These are phyloP conservation scores for Tetramorium bicarinatum DNA, from an alignment of 2,888 invertebrate species.

Conservation along the genomic window DNA sequence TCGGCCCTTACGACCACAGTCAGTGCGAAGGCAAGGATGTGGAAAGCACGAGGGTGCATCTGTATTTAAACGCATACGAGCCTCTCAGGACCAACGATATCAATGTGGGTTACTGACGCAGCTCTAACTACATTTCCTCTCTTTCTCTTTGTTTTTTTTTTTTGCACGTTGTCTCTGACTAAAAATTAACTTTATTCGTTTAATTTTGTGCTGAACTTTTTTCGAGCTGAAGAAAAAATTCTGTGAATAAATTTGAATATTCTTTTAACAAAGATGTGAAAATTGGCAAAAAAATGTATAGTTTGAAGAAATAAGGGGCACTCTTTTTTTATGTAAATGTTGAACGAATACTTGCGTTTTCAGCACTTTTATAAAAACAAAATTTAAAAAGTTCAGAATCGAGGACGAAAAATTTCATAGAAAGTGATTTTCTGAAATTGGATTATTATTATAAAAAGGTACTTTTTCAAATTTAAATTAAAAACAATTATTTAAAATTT, in stretches of 20 bases:
- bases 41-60: slow-evolving; percentile 74
- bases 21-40: slow-evolving; percentile 66
- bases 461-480: background rate
- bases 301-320: background rate
- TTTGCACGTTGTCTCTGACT: background rate
- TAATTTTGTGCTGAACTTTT: background rate
- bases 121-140: background rate
- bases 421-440: background rate
- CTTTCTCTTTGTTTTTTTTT: background rate
- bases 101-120: slow-evolving; percentile 10
- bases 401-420: background rate
- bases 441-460: background rate
- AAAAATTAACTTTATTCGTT: slow-evolving; percentile 7
- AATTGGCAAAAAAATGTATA: background rate
- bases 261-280: background rate
- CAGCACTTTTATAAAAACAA: background rate
- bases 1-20: slow-evolving; percentile 49
- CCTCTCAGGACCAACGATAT: slow-evolving; percentile 15
- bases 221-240: background rate
- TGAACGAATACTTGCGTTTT: background rate
- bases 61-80: slow-evolving; percentile 49
- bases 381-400: background rate
- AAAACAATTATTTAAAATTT: background rate
- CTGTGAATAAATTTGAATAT: background rate
- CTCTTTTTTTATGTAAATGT: background rate